Evolutionary conservation across 23 tunicate genomes (phyloP), one percentile per base, ranked within the genome.

Genomic region (Clavelina lepadiformis): DNA sequence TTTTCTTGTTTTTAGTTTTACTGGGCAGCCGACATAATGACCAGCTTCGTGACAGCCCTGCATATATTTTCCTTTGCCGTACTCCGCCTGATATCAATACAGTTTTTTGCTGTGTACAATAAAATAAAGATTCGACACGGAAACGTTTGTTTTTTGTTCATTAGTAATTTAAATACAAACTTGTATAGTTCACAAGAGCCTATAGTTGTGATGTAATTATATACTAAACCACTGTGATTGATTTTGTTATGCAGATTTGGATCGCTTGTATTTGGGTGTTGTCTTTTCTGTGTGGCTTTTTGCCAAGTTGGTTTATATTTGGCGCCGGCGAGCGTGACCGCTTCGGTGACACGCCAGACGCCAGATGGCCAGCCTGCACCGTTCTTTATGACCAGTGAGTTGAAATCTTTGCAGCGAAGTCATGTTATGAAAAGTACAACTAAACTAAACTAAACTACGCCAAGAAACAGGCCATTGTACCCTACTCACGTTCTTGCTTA

Each of bases 331-430:
- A 18, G 20, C 73, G 79, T 2, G 74, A 76, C 28, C 53, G 82
- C 3, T 8, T 2, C 45, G 67, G 74, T 35, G 7, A 28, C 3
- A 2, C 2, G 28, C 82, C 73, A 34, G 76, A 76, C 56, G 65
- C 82, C 7, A 66, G 82, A 34, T 76, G 82, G 82, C 82, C 82
- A 2, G 58, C 82, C 18, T 76, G 82, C 29, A 76, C 82, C 18
- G 32, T 54, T 3, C 20, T 44, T 2, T 29, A 53, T 3, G 56
- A 50, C 3, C 20, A 73, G 82, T 76, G 30, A 66, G 82, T 66
- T 36, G 13, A 54, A 23, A 18, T 18, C 23, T 13, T 54, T 21
- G 25, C 25, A 15, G 49, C 11, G 11, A 15, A 8, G 11, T 41
- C 11, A 41, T 41, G 49, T 8, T 41, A 8, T 11, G 13, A 41